Conservation (phyloP, 2,888 invertebrate species). For the Phortica magna region DNA sequence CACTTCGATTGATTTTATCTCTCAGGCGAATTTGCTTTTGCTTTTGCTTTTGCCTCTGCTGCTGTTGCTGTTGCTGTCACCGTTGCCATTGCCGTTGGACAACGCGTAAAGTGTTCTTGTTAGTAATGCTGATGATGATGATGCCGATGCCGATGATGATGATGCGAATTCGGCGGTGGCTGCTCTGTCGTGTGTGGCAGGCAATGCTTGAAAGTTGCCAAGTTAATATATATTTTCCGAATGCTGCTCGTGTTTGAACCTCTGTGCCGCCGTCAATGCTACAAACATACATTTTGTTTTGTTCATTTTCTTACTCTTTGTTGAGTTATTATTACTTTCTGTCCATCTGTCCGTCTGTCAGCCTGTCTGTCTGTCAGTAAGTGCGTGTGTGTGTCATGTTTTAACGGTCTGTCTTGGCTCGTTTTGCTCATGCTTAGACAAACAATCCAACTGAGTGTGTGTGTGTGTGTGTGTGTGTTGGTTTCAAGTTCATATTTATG, state of each 20-base stretch:
- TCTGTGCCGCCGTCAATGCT: no score
- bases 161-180: no score
- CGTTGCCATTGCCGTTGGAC: no score
- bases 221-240: not conserved
- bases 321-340: not conserved
- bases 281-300: not conserved
- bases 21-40: constrained; percentile 21
- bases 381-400: not conserved
- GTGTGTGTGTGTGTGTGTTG: constrained; percentile 17
- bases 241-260: no score
- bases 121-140: no score
- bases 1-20: constrained; percentile 63
- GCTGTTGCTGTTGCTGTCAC: not conserved
- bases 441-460: not conserved
- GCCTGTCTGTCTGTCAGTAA: not conserved
- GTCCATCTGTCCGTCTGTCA: not conserved
- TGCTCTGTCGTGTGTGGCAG: not conserved
- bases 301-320: not conserved
- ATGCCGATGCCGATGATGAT: no score
- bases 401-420: not conserved
- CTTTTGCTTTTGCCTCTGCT: not conserved
- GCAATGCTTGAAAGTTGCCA: not conserved
- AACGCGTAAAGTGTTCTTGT: no score
- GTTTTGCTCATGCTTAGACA: constrained; percentile 22
- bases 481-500: constrained; percentile 63